Evolutionary conservation across 2,113 vertebrate genomes (phyloP).

Genomic region (Gallinago jamesoni): DNA sequence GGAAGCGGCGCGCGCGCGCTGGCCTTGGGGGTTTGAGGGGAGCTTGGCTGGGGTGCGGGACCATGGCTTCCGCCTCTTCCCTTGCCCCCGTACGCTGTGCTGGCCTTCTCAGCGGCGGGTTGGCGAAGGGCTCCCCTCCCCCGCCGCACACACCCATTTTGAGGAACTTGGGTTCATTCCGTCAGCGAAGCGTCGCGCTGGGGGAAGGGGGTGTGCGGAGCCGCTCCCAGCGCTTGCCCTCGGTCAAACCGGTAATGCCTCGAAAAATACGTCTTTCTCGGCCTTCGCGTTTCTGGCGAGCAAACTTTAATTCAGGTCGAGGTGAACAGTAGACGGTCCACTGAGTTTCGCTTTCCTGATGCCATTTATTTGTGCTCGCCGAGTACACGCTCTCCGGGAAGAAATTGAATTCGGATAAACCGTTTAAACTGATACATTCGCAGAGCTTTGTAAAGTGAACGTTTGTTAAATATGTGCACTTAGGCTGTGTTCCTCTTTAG

Average conservation of each 20-base stretch:
- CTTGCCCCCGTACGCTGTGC: fast-evolving
- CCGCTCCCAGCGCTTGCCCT: not conserved
- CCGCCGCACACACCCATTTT: not conserved
- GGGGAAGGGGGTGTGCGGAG: not conserved
- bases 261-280: fast-evolving
- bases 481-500: not conserved
- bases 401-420: fast-evolving
- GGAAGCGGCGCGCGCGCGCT: not conserved
- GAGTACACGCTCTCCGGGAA: fast-evolving
- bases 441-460: not conserved
- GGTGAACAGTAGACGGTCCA: not conserved
- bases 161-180: not conserved
- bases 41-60: fast-evolving
- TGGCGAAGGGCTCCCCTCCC: not conserved
- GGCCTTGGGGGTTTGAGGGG: not conserved
- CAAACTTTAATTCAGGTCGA: not conserved
- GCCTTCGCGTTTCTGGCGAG: not conserved
- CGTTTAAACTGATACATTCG: not conserved
- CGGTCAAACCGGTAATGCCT: not conserved
- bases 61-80: not conserved
- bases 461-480: not conserved
- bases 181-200: not conserved
- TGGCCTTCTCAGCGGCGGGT: fast-evolving
- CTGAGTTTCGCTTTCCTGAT: fast-evolving
- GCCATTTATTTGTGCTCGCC: fast-evolving